Evolutionary conservation across 2,888 invertebrate genomes (phyloP).

Genomic region (Chouioia cunea): DNA sequence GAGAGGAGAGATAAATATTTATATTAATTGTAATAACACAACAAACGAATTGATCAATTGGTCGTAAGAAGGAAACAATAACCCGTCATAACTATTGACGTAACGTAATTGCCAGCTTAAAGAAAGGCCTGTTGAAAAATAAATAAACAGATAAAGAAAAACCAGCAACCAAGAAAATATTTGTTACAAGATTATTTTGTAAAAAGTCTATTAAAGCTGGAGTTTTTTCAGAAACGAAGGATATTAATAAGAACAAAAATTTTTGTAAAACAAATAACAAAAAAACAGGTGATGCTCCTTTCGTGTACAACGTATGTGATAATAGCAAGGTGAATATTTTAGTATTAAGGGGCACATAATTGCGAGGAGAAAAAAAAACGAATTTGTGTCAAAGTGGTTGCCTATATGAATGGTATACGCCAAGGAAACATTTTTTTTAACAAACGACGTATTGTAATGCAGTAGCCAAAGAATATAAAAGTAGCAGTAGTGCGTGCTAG

Average conservation of each 20-base stretch:
- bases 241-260: constrained; percentile 19
- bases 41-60: constrained; percentile 28
- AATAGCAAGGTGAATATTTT: constrained; percentile 38
- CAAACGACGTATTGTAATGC: constrained; percentile 13
- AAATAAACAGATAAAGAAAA: too few species aligned
- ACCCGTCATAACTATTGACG: constrained; percentile 1
- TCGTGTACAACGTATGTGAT: constrained; percentile 46
- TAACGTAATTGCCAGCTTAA: constrained; percentile 5
- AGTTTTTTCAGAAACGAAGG: constrained; percentile 16
- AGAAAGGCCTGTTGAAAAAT: constrained; percentile 22
- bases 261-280: constrained; percentile 36
- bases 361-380: constrained; percentile 31
- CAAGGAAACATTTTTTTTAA: constrained; percentile 38
- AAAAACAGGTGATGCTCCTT: constrained; percentile 31
- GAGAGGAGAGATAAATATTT: constrained; percentile 37
- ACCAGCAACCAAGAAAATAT: constrained; percentile 11
- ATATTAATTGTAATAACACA: constrained; percentile 31
- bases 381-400: constrained; percentile 45
- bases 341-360: constrained; percentile 35
- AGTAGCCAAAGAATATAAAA: constrained; percentile 43
- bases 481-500: constrained; percentile 23
- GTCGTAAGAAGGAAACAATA: constrained; percentile 33
- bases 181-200: constrained; percentile 27
- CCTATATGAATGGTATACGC: constrained; percentile 42
- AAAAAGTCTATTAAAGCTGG: constrained; percentile 17